Conservation (phyloP, 1,140 invertebrate species). For the Nomia melanderi region DNA sequence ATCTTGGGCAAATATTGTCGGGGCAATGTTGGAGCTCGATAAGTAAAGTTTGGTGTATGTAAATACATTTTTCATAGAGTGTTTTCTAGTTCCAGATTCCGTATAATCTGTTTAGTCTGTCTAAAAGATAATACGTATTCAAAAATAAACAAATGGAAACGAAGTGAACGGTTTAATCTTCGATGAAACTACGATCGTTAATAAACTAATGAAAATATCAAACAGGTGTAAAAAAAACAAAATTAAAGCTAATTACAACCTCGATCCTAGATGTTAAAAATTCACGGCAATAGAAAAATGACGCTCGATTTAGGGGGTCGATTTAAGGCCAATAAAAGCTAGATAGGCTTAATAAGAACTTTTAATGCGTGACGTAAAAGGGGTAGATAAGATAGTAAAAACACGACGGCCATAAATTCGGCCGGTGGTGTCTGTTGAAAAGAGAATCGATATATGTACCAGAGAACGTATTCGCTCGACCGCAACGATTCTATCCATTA, state of each 20-base stretch:
- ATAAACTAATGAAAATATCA: no score
- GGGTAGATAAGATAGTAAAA: slow-evolving; percentile 55
- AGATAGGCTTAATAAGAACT: slow-evolving; percentile 40
- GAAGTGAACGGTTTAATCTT: no score
- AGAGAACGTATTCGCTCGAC: neutral
- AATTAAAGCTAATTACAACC: neutral
- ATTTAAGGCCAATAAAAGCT: slow-evolving; percentile 45
- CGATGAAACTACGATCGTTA: no score
- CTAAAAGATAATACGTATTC: no score
- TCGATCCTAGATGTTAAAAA: neutral
- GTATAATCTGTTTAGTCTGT: no score
- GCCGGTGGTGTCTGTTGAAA: slow-evolving; percentile 23
- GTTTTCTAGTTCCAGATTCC: no score
- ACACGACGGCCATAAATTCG: slow-evolving; percentile 34
- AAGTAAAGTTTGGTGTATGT: no score
- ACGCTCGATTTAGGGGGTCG: slow-evolving; percentile 15
- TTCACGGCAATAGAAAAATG: neutral
- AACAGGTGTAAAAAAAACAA: neutral
- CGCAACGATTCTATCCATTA: neutral
- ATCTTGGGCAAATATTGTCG: no score
- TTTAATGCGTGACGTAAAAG: slow-evolving; percentile 25
- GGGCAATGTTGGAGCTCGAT: no score
- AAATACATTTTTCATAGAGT: no score
- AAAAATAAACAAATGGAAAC: no score
- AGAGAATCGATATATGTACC: slow-evolving; percentile 39